Conservation (phyloP, 2,888 invertebrate genomes). For the Tenthredo mesomela region DNA sequence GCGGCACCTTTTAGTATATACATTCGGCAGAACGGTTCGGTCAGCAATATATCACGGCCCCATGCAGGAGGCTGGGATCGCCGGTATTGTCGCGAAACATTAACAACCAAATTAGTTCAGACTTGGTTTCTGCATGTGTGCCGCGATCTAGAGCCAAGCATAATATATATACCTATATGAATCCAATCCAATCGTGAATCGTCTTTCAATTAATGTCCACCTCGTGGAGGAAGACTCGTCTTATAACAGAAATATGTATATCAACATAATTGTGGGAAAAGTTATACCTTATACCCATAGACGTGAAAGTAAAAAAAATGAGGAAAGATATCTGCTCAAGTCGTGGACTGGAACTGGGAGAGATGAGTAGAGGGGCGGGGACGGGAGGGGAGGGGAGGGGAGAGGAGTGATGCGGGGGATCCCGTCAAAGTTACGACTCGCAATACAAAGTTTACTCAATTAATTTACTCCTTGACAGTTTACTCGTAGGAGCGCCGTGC, state of each 20-base stretch:
- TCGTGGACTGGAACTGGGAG: background rate
- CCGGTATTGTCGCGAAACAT: slow-evolving; percentile 75
- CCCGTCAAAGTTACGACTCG: slow-evolving; percentile 41
- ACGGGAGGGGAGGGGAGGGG: background rate
- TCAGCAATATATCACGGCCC: slow-evolving; percentile 68
- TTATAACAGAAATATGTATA: background rate
- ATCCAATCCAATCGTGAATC: background rate
- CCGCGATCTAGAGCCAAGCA: background rate
- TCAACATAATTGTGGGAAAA: background rate
- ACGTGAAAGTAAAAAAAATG: background rate
- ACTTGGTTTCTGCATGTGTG: slow-evolving; percentile 62
- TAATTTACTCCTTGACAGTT: slow-evolving; percentile 51
- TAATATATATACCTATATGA: too few species aligned
- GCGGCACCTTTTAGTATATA: slow-evolving; percentile 37
- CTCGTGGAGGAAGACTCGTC: background rate
- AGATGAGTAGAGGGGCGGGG: background rate
- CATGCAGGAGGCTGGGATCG: slow-evolving; percentile 68
- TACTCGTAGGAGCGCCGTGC: slow-evolving; percentile 20
- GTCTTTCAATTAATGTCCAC: background rate
- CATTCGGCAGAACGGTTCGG: slow-evolving; percentile 52
- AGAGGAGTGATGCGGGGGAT: background rate
- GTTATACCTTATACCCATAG: background rate
- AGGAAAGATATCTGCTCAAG: background rate
- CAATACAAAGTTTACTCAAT: slow-evolving; percentile 52
- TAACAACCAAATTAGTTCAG: slow-evolving; percentile 76